A percentile compares a stretch with the other conserved stretches of the same genome.
Evolutionary conservation across 2,113 vertebrate species (phyloP).

Genomic region (Neodon shergylaensis): DNA sequence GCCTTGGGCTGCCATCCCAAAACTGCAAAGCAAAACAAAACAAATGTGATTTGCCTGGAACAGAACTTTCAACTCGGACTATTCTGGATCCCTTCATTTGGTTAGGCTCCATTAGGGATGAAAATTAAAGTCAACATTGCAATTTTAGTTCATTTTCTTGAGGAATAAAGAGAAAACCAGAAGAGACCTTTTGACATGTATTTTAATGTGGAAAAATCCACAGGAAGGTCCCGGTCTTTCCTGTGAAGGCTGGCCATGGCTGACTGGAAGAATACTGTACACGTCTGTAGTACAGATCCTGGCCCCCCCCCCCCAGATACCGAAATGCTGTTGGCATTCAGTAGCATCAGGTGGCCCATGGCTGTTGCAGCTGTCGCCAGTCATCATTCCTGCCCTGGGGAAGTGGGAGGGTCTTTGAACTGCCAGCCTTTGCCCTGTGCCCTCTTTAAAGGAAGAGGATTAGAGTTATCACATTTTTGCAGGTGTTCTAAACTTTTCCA

Average conservation of each 20-base stretch:
- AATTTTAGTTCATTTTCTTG: neutral
- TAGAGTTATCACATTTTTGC: neutral
- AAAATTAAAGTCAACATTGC: neutral
- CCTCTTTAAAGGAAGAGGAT: neutral
- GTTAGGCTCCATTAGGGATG: constrained; percentile 20
- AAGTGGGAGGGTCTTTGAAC: neutral
- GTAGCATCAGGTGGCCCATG: neutral
- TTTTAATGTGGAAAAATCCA: constrained; percentile 9
- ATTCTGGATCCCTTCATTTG: constrained; percentile 53
- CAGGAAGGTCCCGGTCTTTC: neutral
- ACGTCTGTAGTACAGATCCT: constrained; percentile 10
- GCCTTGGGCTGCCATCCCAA: constrained; percentile 58
- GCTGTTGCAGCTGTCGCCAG: neutral
- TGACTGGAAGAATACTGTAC: neutral
- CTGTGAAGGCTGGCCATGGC: neutral
- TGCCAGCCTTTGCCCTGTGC: neutral
- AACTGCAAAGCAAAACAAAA: constrained; percentile 44
- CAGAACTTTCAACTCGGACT: constrained; percentile 49
- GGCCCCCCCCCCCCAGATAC: constrained; percentile 20
- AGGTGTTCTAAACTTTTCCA: neutral
- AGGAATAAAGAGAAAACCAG: neutral
- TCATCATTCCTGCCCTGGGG: neutral
- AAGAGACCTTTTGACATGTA: neutral
- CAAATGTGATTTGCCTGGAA: constrained; percentile 40
- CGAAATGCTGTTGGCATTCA: constrained; percentile 6